phyloP scores from a whole-genome alignment of 2,113 vertebrate genomes.

The Eudorcas thomsonii region DNA sequence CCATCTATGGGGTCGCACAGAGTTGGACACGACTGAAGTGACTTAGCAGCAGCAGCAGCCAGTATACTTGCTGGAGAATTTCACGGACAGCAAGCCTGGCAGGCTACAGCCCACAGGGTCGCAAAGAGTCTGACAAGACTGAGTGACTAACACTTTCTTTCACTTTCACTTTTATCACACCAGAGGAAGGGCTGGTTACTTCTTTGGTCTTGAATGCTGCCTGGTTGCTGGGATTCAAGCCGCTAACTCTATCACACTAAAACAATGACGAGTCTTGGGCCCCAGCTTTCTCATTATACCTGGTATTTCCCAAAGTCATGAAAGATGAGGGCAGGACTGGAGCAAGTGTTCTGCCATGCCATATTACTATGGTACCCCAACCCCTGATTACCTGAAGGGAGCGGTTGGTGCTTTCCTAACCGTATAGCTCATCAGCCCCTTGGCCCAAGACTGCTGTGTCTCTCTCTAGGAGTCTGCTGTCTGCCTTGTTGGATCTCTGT shows the following conservation, averaged over 20 bases:
- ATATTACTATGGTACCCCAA: background rate
- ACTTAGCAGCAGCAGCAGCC: background rate
- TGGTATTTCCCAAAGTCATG: background rate
- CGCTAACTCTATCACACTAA: background rate
- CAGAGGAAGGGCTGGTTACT: background rate
- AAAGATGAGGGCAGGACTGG: background rate
- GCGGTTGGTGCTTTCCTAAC: background rate
- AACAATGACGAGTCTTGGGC: background rate
- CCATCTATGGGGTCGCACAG: no score
- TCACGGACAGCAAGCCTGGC: background rate
- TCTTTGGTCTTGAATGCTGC: background rate
- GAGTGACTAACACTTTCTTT: background rate
- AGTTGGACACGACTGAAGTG: rapidly evolving
- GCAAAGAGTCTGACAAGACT: background rate
- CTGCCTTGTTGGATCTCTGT: background rate
- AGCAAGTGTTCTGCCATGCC: background rate
- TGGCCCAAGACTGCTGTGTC: background rate
- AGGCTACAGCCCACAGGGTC: background rate
- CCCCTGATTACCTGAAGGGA: background rate
- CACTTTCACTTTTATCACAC: background rate
- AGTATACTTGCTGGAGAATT: background rate
- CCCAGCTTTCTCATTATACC: background rate
- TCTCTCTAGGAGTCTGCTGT: background rate
- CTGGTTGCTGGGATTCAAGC: background rate
- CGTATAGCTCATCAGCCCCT: background rate